Base-by-base conservation (phyloP, 2,113 vertebrate genomes). In the Marcusenius ussheri region DNA sequence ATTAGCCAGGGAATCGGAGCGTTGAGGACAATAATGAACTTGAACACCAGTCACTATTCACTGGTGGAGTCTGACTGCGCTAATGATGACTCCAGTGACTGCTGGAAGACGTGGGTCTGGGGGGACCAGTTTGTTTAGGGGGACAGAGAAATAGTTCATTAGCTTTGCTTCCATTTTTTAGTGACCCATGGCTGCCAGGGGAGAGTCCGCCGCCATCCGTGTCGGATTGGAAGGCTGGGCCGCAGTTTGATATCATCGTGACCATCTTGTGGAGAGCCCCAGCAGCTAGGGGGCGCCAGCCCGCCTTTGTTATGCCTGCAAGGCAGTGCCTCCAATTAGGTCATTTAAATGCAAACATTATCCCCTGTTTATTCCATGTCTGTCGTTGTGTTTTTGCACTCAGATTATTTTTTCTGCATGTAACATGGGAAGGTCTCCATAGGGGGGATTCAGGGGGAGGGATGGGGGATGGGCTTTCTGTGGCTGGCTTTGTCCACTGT, bases 1-100 rank as follows among this genome's bases (percentile, higher is more conserved):
- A 93, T 93, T 93, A 89, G 89, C 53, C 89, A 45, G 31, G 35
- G 70, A 91, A 92, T 77, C 91, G 87, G 62, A 93, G 91, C 45
- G 77, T 91, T 88, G 90, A 91, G 89, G 87, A 93, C 90, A 91
- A 92, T 91, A 91, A 92, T 92, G 90, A 93, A 91, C 88, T 90
- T 90, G 90, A 89, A 90, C 49, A 46, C 45, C 10, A 31, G 6
- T 31, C 27, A 17, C 17, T 9, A 35, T 7, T 56, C 83, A 83
- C 47, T 21, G 53, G 46, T 89, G 87, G 91, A 92, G 90, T 92
- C 53, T 87, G 66, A 91, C 91, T 4, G 1, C 74, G 53, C 35
- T 90, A 89, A 93, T 91, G 83, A 91, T 89, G 49, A 47, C 83
- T 77, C 49, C 46, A 89, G 83, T 42, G 83, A 42, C 42, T 84